A percentile compares a stretch with the other conserved stretches of the same genome.
These are phyloP conservation scores for Globodera rostochiensis DNA, from an alignment of 1,140 invertebrate genomes.

Conservation along the genomic window DNA sequence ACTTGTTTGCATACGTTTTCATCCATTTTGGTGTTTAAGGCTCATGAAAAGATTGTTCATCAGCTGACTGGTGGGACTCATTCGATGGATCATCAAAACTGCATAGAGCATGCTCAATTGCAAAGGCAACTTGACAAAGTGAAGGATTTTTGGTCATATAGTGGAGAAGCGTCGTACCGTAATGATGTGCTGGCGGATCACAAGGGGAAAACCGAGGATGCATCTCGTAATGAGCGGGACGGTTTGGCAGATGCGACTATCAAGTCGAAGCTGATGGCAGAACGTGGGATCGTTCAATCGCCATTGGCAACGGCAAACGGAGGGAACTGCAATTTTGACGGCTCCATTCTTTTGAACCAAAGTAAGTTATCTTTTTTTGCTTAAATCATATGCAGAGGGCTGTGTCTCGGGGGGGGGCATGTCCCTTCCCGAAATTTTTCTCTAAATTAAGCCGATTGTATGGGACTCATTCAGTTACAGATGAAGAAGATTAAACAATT, in stretches of 20 bases:
- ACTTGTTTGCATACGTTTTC: neutral
- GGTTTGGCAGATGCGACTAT: neutral
- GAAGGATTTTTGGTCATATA: constrained; percentile 7
- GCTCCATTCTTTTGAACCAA: neutral
- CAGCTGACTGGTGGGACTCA: neutral
- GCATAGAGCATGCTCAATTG: constrained; percentile 17
- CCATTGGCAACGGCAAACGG: too few relatives aligned
- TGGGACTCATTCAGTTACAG: too few relatives aligned
- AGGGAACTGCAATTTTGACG: too few relatives aligned
- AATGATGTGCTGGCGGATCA: neutral
- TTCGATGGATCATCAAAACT: neutral
- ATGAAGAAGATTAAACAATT: too few relatives aligned
- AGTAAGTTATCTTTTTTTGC: neutral
- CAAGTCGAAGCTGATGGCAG: neutral
- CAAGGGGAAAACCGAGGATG: neutral
- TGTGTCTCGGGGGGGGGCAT: too few relatives aligned
- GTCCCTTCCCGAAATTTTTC: too few relatives aligned
- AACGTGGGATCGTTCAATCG: too few relatives aligned
- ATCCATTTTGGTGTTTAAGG: neutral
- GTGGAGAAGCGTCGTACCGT: neutral
- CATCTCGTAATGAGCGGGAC: neutral
- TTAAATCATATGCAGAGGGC: too few relatives aligned
- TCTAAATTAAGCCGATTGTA: too few relatives aligned
- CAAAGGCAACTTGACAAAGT: constrained; percentile 14
- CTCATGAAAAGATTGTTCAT: constrained; percentile 1